Percentiles rank a stretch among this genome's conserved stretches.
phyloP scores from a whole-genome alignment of 2,888 invertebrate genomes.

The Tryphoninae sp. region DNA sequence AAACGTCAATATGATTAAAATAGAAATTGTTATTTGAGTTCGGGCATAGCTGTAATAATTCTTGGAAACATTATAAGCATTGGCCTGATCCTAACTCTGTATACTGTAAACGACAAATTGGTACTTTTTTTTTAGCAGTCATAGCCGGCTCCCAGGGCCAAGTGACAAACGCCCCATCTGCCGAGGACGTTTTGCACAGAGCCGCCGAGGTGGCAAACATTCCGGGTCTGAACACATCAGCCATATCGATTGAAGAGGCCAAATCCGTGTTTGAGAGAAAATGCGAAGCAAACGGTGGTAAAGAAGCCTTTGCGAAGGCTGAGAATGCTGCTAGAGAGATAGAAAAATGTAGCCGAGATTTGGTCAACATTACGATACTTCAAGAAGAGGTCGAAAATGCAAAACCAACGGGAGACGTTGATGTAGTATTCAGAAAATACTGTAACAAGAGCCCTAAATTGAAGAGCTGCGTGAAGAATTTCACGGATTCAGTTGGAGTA shows the following conservation, averaged over 20 bases:
- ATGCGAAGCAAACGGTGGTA: slow-evolving; percentile 86
- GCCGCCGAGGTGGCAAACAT: slow-evolving; percentile 61
- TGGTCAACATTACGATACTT: slow-evolving; percentile 85
- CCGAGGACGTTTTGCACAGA: slow-evolving; percentile 66
- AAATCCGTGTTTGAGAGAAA: slow-evolving; percentile 84
- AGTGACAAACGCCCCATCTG: slow-evolving; percentile 61
- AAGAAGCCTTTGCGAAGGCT: slow-evolving; percentile 83
- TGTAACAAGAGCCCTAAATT: slow-evolving; percentile 86
- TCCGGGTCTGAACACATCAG: slow-evolving; percentile 72
- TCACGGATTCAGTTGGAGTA: slow-evolving; percentile 83
- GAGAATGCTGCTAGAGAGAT: slow-evolving; percentile 81
- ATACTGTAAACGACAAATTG: background rate
- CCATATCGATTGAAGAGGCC: slow-evolving; percentile 81
- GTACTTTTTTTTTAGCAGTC: slow-evolving; percentile 50
- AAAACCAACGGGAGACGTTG: slow-evolving; percentile 87
- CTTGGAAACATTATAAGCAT: background rate
- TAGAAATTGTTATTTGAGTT: too few relatives aligned
- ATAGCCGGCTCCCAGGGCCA: slow-evolving; percentile 45
- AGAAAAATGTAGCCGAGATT: slow-evolving; percentile 83
- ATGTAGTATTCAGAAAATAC: slow-evolving; percentile 88
- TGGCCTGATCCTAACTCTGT: background rate
- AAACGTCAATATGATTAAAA: too few relatives aligned
- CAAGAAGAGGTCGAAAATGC: slow-evolving; percentile 87
- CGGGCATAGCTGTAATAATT: background rate
- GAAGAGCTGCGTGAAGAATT: slow-evolving; percentile 84